Evolutionary conservation across 2,888 invertebrate species (phyloP), one percentile per base, ranked within the genome.

Genomic region (Heliconius cydno): DNA sequence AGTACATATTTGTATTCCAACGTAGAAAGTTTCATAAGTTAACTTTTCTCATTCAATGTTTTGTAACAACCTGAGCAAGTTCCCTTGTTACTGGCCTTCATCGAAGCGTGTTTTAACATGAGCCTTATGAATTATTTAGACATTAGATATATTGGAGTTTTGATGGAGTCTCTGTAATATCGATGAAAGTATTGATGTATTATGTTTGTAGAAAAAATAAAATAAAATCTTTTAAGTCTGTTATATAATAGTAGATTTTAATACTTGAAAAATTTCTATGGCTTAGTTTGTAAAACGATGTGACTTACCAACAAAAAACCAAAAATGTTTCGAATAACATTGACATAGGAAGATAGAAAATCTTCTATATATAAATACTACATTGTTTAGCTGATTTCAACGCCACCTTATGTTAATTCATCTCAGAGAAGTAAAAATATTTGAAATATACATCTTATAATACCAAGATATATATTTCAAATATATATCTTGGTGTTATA

Each of bases 11-110:
- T 82, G 81, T 81, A 78, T 83, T 82, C 81, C 81, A 67, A 68
- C 78, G 76, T 74, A 84, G 70, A 80, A 85, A 86, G 81, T 86
- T 87, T 85, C 83, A 85, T 84, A 84, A 84, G 84, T 83, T 83
- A 85, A 86, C 84, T 85, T 86, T 83, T 78, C 77, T 83, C 82
- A 83, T 83, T 83, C 82, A 80, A 76, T 82, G 82, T 84, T 85
- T 83, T 82, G 82, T 84, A 81, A 77, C 83, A 81, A 57, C 78
- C 77, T 66, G 81, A 80, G 78, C 68, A 81, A 82, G 80, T 83
- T 84, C 80, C 63, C 81, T 75, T 80, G 75, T 82, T 79, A 80
- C 78, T 79, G 46, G 66, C 77, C 82, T 74, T 80, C 81, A 80
- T 81, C 76, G 80, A 75, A 66, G 65, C 77, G 52, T 78, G 75